These are phyloP conservation scores for Torymus texanus DNA, from an alignment of 2,888 invertebrate species.

Conservation along the genomic window DNA sequence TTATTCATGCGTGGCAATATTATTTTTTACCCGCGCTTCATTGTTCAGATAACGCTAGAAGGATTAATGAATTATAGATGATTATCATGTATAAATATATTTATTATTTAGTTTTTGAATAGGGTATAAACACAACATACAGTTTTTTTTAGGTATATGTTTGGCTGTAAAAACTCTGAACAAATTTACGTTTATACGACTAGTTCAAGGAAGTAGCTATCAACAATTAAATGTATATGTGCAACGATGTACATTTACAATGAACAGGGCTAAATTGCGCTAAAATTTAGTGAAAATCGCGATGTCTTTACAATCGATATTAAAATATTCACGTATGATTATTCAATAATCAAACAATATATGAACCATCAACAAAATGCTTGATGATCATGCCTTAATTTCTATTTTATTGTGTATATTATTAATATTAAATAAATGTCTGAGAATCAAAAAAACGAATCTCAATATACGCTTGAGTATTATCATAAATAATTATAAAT, in stretches of 20 bases:
- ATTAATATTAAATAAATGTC: not conserved
- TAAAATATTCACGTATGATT: no score
- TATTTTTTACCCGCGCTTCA: not conserved
- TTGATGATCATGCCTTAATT: conserved; percentile 13
- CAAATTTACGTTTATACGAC: not conserved
- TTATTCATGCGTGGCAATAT: not conserved
- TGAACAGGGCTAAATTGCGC: not conserved
- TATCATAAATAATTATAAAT: conserved; percentile 14
- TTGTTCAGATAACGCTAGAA: no score
- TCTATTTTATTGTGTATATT: not conserved
- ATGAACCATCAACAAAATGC: not conserved
- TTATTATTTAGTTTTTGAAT: conserved; percentile 14
- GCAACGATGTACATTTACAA: conserved; percentile 15
- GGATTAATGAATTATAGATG: no score
- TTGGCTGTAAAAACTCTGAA: not conserved
- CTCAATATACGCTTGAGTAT: conserved; percentile 22
- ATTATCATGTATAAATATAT: conserved; percentile 7
- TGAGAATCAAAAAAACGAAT: conserved; percentile 3
- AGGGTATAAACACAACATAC: no score
- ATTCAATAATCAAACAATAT: not conserved
- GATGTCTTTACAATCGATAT: not conserved
- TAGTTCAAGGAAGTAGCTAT: not conserved
- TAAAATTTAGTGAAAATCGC: not conserved
- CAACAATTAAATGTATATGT: not conserved
- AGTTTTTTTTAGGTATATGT: not conserved